These are phyloP conservation scores for Mugil cephalus DNA, from an alignment of 2,113 vertebrate genomes.

Conservation along the genomic window DNA sequence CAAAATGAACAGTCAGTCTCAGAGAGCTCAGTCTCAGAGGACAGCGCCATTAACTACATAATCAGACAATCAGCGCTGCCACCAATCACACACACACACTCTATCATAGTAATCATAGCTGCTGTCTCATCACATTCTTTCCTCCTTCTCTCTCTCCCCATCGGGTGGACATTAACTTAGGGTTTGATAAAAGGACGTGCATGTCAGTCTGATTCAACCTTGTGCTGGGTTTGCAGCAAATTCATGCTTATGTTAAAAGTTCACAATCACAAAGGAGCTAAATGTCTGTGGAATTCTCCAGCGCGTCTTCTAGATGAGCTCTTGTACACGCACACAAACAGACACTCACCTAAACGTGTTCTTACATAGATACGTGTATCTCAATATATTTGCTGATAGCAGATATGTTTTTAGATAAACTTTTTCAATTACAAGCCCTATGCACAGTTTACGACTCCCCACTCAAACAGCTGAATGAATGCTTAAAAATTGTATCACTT, in stretches of 20 bases:
- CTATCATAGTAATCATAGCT: conserved; percentile 8
- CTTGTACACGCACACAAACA: background rate
- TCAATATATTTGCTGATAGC: background rate
- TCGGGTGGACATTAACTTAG: background rate
- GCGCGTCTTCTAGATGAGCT: conserved; percentile 10
- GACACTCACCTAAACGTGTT: background rate
- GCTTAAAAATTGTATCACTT: too few relatives aligned
- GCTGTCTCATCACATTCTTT: background rate
- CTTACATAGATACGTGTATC: background rate
- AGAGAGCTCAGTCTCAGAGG: conserved; percentile 21
- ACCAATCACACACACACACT: conserved; percentile 19
- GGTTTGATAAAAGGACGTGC: conserved; percentile 14
- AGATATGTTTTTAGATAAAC: conserved; percentile 8
- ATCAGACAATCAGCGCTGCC: conserved; percentile 55
- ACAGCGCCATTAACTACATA: conserved; percentile 45
- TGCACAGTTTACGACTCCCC: background rate
- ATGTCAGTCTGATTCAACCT: conserved; percentile 20
- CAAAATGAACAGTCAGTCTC: conserved; percentile 53
- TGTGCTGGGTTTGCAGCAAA: conserved; percentile 24
- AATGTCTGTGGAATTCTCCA: conserved; percentile 6
- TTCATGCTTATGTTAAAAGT: conserved; percentile 6
- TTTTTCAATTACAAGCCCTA: background rate
- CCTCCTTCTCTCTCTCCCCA: background rate
- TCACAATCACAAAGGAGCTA: background rate
- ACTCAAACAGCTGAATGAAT: background rate